Evolutionary conservation across 2,797 vertebrate species (phyloP).

Genomic region (Helicolenus hilgendorfi): DNA sequence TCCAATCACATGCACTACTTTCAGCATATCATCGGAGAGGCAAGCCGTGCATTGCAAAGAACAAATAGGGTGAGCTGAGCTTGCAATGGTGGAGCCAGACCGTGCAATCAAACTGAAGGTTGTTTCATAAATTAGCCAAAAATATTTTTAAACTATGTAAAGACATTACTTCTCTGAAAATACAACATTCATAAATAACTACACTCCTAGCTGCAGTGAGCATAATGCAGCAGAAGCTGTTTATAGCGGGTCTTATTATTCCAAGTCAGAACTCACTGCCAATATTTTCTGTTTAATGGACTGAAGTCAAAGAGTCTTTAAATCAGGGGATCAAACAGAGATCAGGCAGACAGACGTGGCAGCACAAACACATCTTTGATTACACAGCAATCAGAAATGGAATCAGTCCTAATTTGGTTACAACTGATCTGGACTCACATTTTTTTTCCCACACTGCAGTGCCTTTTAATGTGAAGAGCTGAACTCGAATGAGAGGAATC

Average conservation of each 20-base stretch:
- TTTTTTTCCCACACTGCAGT: not conserved
- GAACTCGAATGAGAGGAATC: slow-evolving; percentile 42
- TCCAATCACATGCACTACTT: not conserved
- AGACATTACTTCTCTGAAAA: not conserved
- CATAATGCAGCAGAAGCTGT: not conserved
- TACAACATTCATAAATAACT: not conserved
- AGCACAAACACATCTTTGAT: slow-evolving; percentile 32
- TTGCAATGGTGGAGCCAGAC: not conserved
- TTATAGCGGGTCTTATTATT: not conserved
- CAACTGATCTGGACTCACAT: not conserved
- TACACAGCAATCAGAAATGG: slow-evolving; percentile 15
- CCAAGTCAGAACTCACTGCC: not conserved
- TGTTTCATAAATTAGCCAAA: not conserved
- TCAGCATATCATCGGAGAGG: not conserved
- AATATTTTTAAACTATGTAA: not conserved
- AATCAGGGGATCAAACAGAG: slow-evolving; percentile 4
- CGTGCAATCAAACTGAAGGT: not conserved
- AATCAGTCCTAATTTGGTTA: slow-evolving; percentile 25
- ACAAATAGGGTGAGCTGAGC: not conserved
- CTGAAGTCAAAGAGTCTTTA: not conserved
- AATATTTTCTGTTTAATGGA: not conserved
- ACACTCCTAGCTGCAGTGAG: not conserved
- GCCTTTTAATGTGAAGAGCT: slow-evolving; percentile 6
- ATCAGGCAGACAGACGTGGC: not conserved
- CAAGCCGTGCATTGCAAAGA: not conserved